These are phyloP conservation scores for Synanceia verrucosa DNA, from an alignment of 2,797 vertebrate genomes.

Conservation along the genomic window DNA sequence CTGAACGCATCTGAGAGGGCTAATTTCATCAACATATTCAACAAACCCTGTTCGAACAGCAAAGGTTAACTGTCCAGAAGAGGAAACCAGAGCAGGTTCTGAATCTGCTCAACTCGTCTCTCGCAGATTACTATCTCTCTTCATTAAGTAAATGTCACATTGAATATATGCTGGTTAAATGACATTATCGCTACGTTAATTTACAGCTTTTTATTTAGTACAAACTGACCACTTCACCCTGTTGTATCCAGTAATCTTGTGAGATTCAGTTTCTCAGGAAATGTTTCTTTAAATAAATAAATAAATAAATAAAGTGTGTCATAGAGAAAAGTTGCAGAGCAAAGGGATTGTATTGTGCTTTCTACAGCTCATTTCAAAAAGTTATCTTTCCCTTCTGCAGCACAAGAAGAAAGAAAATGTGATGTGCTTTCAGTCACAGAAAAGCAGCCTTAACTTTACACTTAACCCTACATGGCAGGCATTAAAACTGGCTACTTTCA, in stretches of 20 bases:
- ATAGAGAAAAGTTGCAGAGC: background rate
- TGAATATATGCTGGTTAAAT: conserved; percentile 49
- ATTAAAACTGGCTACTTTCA: conserved; percentile 13
- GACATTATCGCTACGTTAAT: conserved; percentile 29
- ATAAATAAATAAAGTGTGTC: background rate
- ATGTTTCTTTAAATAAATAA: background rate
- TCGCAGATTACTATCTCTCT: conserved; percentile 64
- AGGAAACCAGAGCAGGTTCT: conserved; percentile 58
- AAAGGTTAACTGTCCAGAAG: conserved; percentile 71
- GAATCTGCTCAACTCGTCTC: conserved; percentile 35
- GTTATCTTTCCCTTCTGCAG: background rate
- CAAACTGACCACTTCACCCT: conserved; percentile 5
- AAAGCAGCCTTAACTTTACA: background rate
- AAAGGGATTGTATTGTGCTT: background rate
- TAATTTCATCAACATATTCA: conserved; percentile 89
- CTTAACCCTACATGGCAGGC: background rate
- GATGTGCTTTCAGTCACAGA: background rate
- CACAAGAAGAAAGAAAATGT: background rate
- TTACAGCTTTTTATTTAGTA: conserved; percentile 11
- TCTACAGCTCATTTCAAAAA: background rate
- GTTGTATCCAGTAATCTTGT: background rate
- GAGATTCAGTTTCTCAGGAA: background rate
- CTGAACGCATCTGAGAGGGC: conserved; percentile 54
- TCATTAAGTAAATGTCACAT: conserved; percentile 73
- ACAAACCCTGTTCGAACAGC: conserved; percentile 52